Evolutionary conservation across 2,888 invertebrate species (phyloP).

Genomic region (Melanargia galathea): DNA sequence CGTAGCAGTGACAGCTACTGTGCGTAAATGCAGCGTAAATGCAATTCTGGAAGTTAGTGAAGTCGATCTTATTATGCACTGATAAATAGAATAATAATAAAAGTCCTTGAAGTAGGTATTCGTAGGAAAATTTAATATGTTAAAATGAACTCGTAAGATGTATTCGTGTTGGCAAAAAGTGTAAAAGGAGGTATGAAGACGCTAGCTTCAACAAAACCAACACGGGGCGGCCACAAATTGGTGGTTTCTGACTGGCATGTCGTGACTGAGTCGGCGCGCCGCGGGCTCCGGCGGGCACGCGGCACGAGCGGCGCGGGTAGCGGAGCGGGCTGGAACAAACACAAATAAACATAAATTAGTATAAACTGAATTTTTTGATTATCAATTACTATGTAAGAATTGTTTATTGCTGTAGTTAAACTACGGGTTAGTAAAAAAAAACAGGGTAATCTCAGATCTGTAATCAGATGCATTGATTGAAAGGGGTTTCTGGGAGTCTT

Average conservation of each 20-base stretch:
- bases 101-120: background rate
- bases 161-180: conserved; percentile 58
- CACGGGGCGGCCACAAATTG: conserved; percentile 80
- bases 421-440: too few species aligned
- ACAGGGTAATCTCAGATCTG: too few species aligned
- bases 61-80: too few species aligned
- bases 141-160: conserved; percentile 44
- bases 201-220: conserved; percentile 80
- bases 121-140: conserved; percentile 28
- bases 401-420: too few species aligned
- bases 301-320: conserved; percentile 37
- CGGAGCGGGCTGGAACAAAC: conserved; percentile 20
- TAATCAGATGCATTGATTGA: too few species aligned
- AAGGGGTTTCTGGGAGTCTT: too few species aligned
- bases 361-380: background rate
- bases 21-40: too few species aligned
- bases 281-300: conserved; percentile 61
- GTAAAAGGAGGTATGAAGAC: conserved; percentile 77
- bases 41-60: too few species aligned
- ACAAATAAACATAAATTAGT: background rate
- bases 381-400: too few species aligned
- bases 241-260: conserved; percentile 75
- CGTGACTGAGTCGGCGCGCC: conserved; percentile 72
- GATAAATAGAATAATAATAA: too few species aligned
- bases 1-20: too few species aligned